phyloP scores from a whole-genome alignment of 2,113 vertebrate genomes.

The Tonatia bakeri region DNA sequence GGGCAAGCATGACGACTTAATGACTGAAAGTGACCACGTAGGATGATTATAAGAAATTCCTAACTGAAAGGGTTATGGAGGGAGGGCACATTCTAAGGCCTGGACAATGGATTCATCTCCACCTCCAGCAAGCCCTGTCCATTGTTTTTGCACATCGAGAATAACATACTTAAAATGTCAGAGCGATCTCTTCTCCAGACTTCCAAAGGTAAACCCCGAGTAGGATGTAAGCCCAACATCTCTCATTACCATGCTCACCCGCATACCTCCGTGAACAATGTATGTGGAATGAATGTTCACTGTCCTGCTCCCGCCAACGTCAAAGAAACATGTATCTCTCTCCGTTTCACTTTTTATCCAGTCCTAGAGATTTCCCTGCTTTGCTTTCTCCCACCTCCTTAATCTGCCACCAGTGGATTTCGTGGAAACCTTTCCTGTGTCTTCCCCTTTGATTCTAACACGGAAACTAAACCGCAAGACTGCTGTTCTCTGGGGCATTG shows the following conservation, averaged over 20 bases:
- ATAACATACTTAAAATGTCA: neutral
- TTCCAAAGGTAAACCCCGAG: neutral
- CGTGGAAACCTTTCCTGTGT: neutral
- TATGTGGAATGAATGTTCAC: neutral
- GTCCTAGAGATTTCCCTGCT: neutral
- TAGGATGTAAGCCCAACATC: neutral
- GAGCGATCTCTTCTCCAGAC: neutral
- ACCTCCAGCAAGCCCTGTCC: neutral
- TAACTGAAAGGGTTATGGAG: neutral
- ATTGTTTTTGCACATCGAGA: too few relatives aligned
- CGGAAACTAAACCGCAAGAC: neutral
- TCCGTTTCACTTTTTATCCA: neutral
- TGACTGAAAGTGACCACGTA: neutral
- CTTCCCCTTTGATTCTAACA: neutral
- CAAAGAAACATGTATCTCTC: neutral
- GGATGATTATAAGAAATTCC: neutral
- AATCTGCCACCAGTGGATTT: neutral
- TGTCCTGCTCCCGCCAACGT: neutral
- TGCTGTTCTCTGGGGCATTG: too few relatives aligned
- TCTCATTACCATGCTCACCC: neutral
- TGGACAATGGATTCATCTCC: neutral
- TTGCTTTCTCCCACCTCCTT: neutral
- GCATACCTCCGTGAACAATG: neutral
- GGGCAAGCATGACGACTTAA: neutral
- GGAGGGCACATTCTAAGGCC: too few relatives aligned